Evolutionary conservation across 2,797 vertebrate species (phyloP).

Genomic region (Urosaurus nigricauda): DNA sequence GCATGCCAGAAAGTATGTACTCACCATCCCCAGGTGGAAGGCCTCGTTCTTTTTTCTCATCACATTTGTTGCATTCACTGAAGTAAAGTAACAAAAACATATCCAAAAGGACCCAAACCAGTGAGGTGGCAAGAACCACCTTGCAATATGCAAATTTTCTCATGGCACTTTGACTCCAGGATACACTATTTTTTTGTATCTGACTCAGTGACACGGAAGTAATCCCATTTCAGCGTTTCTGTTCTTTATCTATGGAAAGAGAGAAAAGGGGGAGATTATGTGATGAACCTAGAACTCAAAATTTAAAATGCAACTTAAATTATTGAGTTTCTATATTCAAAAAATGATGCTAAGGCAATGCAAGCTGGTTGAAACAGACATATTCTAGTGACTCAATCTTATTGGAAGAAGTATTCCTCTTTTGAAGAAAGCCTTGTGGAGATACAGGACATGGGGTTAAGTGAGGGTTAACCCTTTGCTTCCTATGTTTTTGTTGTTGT

Average conservation of each 20-base stretch:
- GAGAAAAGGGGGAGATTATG: slow-evolving; percentile 39
- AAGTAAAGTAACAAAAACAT: slow-evolving; percentile 95
- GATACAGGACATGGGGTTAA: no score
- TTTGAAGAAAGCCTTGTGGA: no score
- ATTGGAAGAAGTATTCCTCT: no score
- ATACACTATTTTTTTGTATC: slow-evolving; percentile 78
- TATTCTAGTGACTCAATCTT: not conserved
- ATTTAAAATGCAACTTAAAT: not conserved
- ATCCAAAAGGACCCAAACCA: slow-evolving; percentile 99
- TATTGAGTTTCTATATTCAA: not conserved
- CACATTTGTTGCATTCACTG: slow-evolving; percentile 96
- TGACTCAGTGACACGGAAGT: slow-evolving; percentile 74
- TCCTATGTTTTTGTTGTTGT: no score
- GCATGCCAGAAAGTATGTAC: slow-evolving; percentile 57
- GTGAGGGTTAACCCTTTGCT: no score
- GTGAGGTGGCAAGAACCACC: slow-evolving; percentile 98
- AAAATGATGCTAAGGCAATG: not conserved
- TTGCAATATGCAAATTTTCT: slow-evolving; percentile 94
- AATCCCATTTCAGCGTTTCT: slow-evolving; percentile 75
- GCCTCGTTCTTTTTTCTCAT: slow-evolving; percentile 93
- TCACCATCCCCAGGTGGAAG: slow-evolving; percentile 92
- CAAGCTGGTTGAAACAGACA: not conserved
- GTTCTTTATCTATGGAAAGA: slow-evolving; percentile 73
- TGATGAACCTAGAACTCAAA: slow-evolving; percentile 23
- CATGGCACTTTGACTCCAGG: slow-evolving; percentile 84